phyloP scores from a whole-genome alignment of 2,797 vertebrate species.

The Neosilurus hyrtlii region DNA sequence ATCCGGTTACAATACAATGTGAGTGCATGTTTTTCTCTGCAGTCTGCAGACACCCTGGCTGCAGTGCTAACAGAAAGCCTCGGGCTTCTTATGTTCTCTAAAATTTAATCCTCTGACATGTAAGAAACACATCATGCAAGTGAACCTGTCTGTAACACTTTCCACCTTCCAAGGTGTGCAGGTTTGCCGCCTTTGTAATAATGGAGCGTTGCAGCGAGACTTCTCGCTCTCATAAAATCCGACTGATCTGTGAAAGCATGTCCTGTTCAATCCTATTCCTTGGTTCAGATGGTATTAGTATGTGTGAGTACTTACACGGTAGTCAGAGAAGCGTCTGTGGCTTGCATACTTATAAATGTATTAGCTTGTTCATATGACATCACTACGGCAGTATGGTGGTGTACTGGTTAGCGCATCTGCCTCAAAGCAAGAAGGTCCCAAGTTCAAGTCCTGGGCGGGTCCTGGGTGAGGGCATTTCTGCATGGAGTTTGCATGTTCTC shows the following conservation, averaged over 20 bases:
- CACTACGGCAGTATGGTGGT: too few relatives aligned
- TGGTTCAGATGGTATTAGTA: not conserved
- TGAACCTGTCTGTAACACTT: conserved; percentile 19
- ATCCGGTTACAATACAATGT: conserved; percentile 32
- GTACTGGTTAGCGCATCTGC: too few relatives aligned
- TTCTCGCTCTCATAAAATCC: not conserved
- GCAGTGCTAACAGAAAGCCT: conserved; percentile 17
- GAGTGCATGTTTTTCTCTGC: conserved; percentile 9
- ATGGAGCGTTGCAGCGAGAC: not conserved
- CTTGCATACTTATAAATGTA: too few relatives aligned
- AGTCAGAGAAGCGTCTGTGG: not conserved
- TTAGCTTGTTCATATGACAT: too few relatives aligned
- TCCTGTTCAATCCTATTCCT: not conserved
- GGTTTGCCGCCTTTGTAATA: not conserved
- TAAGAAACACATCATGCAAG: conserved; percentile 13
- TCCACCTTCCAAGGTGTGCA: not conserved
- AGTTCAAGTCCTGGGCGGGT: too few relatives aligned
- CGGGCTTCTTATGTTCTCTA: conserved; percentile 22
- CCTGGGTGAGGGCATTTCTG: too few relatives aligned
- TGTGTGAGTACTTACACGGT: not conserved
- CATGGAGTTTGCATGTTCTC: too few relatives aligned
- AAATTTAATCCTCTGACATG: conserved; percentile 39
- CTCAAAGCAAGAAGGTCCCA: too few relatives aligned
- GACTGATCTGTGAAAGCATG: not conserved
- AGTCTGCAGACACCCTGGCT: conserved; percentile 38